A percentile compares a stretch with the other conserved stretches of the same genome.
Conservation (phyloP, 1,140 invertebrate species). For the Dendroctonus valens region DNA sequence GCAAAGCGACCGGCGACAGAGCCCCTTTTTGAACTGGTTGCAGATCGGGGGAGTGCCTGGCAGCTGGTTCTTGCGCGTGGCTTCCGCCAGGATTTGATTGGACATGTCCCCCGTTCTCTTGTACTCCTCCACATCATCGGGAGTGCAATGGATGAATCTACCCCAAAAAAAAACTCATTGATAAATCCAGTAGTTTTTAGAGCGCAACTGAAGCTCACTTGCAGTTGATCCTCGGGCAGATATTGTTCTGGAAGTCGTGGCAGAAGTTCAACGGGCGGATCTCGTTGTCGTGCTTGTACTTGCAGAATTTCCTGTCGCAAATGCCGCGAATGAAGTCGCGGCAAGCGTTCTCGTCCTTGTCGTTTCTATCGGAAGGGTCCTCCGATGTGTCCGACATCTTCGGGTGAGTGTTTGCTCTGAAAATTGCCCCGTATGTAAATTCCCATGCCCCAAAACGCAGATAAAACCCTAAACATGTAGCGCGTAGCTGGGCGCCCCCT, state of each 20-base stretch:
- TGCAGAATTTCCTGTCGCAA: slow-evolving; percentile 76
- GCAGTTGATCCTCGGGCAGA: slow-evolving; percentile 62
- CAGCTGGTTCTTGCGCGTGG: slow-evolving; percentile 51
- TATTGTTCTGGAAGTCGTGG: slow-evolving; percentile 80
- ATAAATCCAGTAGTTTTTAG: neutral
- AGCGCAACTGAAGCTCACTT: slow-evolving; percentile 44
- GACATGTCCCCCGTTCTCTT: slow-evolving; percentile 67
- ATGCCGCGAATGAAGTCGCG: slow-evolving; percentile 63
- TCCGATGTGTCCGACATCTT: slow-evolving; percentile 49
- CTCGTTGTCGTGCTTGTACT: slow-evolving; percentile 65
- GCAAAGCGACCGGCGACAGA: slow-evolving; percentile 59
- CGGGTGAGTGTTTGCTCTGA: too few relatives aligned
- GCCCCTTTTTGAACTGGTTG: slow-evolving; percentile 75
- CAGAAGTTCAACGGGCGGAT: slow-evolving; percentile 65
- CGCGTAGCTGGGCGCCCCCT: slow-evolving; percentile 15
- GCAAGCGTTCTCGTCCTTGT: slow-evolving; percentile 50
- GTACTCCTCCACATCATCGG: slow-evolving; percentile 75
- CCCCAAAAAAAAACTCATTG: slow-evolving; percentile 6
- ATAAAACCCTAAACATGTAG: slow-evolving; percentile 40
- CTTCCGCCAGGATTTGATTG: slow-evolving; percentile 55
- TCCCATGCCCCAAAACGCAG: too few relatives aligned
- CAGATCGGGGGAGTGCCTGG: slow-evolving; percentile 61
- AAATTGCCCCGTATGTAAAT: too few relatives aligned
- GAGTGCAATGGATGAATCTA: slow-evolving; percentile 74
- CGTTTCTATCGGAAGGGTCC: slow-evolving; percentile 32